phyloP scores from a whole-genome alignment of 92 coral and sea anemone genomes.

The Palythoa caribaeorum region DNA sequence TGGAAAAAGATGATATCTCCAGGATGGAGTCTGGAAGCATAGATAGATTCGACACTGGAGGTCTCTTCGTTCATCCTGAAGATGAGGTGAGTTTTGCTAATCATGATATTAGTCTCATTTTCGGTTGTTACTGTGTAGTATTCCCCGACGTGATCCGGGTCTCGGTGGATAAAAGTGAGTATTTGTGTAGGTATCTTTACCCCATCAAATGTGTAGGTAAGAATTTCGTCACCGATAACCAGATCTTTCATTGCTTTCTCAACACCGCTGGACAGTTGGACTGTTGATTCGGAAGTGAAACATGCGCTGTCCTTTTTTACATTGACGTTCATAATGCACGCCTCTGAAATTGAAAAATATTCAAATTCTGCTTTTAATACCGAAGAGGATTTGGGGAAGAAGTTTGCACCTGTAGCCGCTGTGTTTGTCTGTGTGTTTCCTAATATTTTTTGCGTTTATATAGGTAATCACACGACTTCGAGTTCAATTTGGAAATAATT shows the following conservation, averaged over 20 bases:
- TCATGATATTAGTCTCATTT: constrained; percentile 50
- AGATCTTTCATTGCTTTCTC: constrained; percentile 75
- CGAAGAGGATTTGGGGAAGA: not conserved
- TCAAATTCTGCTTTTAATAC: not conserved
- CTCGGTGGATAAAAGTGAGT: constrained; percentile 78
- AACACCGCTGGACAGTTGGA: constrained; percentile 74
- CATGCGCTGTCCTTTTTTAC: constrained; percentile 60
- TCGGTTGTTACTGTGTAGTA: constrained; percentile 73
- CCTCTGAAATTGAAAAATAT: constrained; percentile 47
- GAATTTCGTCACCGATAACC: constrained; percentile 69
- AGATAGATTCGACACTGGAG: constrained; percentile 45
- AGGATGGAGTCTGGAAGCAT: constrained; percentile 68
- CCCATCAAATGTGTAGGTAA: constrained; percentile 62
- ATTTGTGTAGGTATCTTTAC: constrained; percentile 37
- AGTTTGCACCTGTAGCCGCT: no score
- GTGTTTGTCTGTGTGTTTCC: no score
- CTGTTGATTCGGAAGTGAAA: constrained; percentile 76
- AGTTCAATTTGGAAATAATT: no score
- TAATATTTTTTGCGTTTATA: no score
- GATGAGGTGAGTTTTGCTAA: constrained; percentile 79
- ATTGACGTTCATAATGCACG: constrained; percentile 67
- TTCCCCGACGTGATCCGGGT: constrained; percentile 55
- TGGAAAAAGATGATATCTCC: constrained; percentile 77
- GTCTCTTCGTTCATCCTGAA: constrained; percentile 49
- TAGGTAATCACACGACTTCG: no score